phyloP scores from a whole-genome alignment of 2,888 invertebrate species.

The Acronicta leporina region DNA sequence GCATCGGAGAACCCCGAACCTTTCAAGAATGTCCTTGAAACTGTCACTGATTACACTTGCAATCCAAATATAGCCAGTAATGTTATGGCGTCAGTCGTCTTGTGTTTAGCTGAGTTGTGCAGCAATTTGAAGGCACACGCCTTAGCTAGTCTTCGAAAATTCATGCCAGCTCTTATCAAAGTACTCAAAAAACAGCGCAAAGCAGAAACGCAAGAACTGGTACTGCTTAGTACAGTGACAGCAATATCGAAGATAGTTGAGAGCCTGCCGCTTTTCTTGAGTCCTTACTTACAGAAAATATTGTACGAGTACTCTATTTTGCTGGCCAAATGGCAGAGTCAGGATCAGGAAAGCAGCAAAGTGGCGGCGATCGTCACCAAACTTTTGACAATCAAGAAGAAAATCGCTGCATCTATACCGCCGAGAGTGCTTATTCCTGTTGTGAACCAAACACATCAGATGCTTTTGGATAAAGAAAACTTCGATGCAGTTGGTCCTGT shows the following conservation, averaged over 20 bases:
- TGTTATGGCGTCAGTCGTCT: constrained; percentile 92
- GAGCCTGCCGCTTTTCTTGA: constrained; percentile 94
- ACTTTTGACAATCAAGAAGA: constrained; percentile 90
- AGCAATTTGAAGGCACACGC: constrained; percentile 93
- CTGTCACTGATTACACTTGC: constrained; percentile 90
- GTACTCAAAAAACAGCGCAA: constrained; percentile 90
- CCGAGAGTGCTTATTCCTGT: constrained; percentile 94
- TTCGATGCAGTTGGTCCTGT: constrained; percentile 91
- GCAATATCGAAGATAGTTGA: constrained; percentile 95
- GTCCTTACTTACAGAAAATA: constrained; percentile 94
- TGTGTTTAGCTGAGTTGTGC: constrained; percentile 94
- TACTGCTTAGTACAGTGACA: constrained; percentile 93
- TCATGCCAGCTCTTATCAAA: constrained; percentile 93
- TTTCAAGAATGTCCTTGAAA: constrained; percentile 92
- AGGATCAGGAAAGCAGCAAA: constrained; percentile 85
- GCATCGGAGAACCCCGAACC: constrained; percentile 91
- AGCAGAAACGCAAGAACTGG: constrained; percentile 89
- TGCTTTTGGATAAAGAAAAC: constrained; percentile 89
- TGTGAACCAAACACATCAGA: constrained; percentile 90
- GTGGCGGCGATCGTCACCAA: constrained; percentile 88
- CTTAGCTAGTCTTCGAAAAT: constrained; percentile 92
- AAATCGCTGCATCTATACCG: constrained; percentile 91
- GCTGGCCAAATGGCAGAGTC: constrained; percentile 84
- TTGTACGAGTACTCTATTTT: constrained; percentile 91
- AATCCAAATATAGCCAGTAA: constrained; percentile 87